Evolutionary conservation across 2,888 invertebrate species (phyloP), one percentile per base, ranked within the genome.

Genomic region (Barypeithes pellucidus): DNA sequence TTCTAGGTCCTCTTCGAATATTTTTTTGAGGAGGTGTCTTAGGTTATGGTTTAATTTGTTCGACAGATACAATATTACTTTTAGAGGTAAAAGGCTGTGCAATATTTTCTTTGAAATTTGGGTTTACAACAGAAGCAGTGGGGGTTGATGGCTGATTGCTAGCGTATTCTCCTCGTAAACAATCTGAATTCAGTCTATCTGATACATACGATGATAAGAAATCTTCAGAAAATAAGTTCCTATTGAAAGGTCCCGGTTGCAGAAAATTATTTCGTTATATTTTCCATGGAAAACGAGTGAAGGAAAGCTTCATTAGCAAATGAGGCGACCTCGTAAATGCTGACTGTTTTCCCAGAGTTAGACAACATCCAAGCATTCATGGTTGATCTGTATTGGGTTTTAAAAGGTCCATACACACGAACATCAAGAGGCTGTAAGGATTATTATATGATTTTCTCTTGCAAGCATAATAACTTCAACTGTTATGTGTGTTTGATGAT

Each of bases 241-340:
- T 18, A 70, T 77, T 76, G 22, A 77, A 76, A 9, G 77, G 79
- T 77, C 33, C 77, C 77, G n/a, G 78, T 72, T 67, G 65, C 72
- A 33, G 59, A 54, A 67, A 79, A 80, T 24, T 73, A 67, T 41
- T 72, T 75, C 36, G 52, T 70, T 36, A 77, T 77, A 63, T 79
- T 80, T 39, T 67, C 68, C 9, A 73, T 72, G 52, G 75, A 77
- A 69, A 78, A 76, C 39, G 75, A 72, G 9, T 69, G 62, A 18
- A 47, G 57, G 61, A 72, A 75, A 36, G 77, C 76, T 63, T 41
- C 29, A 54, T 59, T 68, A 24, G 70, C 67, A 54, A 79, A 72
- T 57, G 43, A 54, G 2, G 71, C 66, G 20, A 77, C 69, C 43
- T 73, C 73, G 43, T 76, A 74, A 14, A 77, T 67, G 39, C 73